Base-by-base conservation (phyloP, 2,888 invertebrate species). In the Callyntrura sp. region DNA sequence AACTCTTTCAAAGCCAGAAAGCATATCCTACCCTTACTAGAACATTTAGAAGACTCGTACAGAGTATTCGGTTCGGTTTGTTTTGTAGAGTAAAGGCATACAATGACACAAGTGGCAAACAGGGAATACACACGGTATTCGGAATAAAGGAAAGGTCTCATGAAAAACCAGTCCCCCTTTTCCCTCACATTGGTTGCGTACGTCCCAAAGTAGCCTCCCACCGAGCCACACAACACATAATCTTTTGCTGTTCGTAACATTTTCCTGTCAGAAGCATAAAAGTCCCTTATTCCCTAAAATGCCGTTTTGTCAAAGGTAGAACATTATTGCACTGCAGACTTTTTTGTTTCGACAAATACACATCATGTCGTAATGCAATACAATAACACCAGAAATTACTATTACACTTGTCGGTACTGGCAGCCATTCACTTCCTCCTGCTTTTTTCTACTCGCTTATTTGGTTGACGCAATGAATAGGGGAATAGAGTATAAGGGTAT, bases 101-200 rank as follows among this genome's bases (percentile, higher is more conserved):
- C 23, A 57, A 23, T 5, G 17, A 23, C 43, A 83, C 43, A 25
- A 68, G 6, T 51, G 23, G 25, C 1, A 28, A 55, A n/a, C n/a
- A n/a, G n/a, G n/a, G n/a, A n/a, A n/a, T n/a, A n/a, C 1, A 1
- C 55, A 12, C 12, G 12, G 28, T 35, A 81, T 35, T 35, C 35
- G 45, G 25, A 85, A 70, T 51, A 43, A 86, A 68, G 65, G 55
- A 86, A 68, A 85, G 76, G 83, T 51, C 20, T 76, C 45, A 43
- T 14, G 8, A n/a, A 20, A 81, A 87, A 88, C 88, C 89, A 84
- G 45, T 76, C 85, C 89, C 89, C 89, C 89, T 85, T 85, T 70
- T 62, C 28, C 28, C 8, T 60, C 89, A 79, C 85, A 89, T 89
- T 89, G 89, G 89, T 20, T 70, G 89, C 28, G 6, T 85, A 28